Evolutionary conservation across 2,113 vertebrate species (phyloP), one percentile per base, ranked within the genome.

Genomic region (Lanius ludovicianus): DNA sequence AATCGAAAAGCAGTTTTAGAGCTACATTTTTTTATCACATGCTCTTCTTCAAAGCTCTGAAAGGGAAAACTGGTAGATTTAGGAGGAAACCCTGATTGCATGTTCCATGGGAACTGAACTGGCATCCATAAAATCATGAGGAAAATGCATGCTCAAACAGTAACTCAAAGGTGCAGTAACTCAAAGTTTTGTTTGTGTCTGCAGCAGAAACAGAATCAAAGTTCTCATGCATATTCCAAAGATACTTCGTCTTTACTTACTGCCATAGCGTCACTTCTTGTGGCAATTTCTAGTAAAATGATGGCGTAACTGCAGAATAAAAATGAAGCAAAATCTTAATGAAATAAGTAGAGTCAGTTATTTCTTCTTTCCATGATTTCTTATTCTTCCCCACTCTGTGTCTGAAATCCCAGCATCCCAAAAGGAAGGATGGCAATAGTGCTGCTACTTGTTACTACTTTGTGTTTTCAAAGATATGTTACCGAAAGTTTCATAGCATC

Each of bases 231-330:
- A 71, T 62, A 31, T 18, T n/a, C 84, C 35, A 31, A 50, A 70
- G 21, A 20, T 49, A 80, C 18, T 55, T 68, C 3, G n/a, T 68
- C 20, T 82, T 94, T 82, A 93, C 98, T 99, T 98, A 99, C 98
- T 23, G 95, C 97, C 30, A 98, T 96, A 2, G 97, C 97, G 74
- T 99, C 98, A 68, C 92, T 98, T 97, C 98, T 97, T 47, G 97
- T 98, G 27, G 98, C 98, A 28, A 99, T 98, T 98, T 99, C 98
- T 96, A 99, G 86, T 69, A 99, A 98, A 97, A 99, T 98, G 71
- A 99, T 98, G 22, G 98, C 98, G 55, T 98, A 99, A 92, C 98
- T 99, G 96, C 31, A 95, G 96, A 96, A 85, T 23, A 67, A 93
- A 84, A 91, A 31, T 41, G 59, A 94, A 57, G 4, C 30, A 73